phyloP scores from a whole-genome alignment of 2,113 vertebrate species.

The Athene cunicularia region DNA sequence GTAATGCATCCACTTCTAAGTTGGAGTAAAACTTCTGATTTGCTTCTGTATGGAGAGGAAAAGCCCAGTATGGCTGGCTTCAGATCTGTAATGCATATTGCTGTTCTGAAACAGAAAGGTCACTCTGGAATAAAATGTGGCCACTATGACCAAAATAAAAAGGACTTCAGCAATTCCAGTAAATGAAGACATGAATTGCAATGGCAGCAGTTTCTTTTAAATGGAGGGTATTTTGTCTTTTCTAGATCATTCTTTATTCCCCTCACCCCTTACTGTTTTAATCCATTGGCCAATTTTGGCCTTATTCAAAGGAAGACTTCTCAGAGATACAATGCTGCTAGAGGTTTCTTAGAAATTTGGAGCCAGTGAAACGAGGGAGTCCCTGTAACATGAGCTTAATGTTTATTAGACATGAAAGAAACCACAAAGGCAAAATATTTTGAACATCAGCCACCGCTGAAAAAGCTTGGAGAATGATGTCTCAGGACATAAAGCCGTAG shows the following conservation, averaged over 20 bases:
- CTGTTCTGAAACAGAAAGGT: not conserved
- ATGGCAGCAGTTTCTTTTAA: not conserved
- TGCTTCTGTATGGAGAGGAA: not conserved
- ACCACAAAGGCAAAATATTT: not conserved
- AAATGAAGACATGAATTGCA: not conserved
- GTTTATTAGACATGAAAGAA: not conserved
- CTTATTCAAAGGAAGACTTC: not conserved
- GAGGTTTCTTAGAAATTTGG: not conserved
- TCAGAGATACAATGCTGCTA: not conserved
- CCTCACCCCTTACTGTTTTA: not conserved
- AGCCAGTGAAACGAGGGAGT: not conserved
- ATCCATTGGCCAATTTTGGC: not conserved
- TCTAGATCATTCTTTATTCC: not conserved
- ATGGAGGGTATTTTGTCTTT: not conserved
- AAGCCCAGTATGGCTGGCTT: not conserved
- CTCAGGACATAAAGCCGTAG: not conserved
- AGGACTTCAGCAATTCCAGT: not conserved
- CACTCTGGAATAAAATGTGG: not conserved
- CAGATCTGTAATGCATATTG: not conserved
- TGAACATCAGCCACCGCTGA: not conserved
- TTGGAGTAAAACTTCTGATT: not conserved
- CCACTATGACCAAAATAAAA: not conserved
- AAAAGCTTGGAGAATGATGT: not conserved
- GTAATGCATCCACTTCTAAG: rapidly evolving
- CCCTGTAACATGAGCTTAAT: not conserved